phyloP scores from a whole-genome alignment of 2,888 invertebrate species.

The Agonum fuliginosum region DNA sequence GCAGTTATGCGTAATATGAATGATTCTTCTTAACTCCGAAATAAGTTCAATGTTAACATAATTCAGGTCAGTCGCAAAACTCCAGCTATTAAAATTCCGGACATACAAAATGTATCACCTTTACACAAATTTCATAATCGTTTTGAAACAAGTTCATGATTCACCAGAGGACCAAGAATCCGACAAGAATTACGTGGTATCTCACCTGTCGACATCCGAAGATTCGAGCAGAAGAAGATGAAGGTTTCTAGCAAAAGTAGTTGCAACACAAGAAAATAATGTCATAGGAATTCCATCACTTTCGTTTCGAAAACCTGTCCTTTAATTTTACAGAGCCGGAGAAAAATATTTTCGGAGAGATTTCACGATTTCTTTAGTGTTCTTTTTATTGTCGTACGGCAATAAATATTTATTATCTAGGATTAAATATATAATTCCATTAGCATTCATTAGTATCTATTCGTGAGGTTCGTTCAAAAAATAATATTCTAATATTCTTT shows the following conservation, averaged over 20 bases:
- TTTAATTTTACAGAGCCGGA: not conserved
- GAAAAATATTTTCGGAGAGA: not conserved
- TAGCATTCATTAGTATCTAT: too few relatives aligned
- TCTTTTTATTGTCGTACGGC: too few relatives aligned
- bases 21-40: too few relatives aligned
- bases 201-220: not conserved
- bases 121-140: slow-evolving; percentile 32
- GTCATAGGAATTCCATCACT: slow-evolving; percentile 51
- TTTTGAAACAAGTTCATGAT: slow-evolving; percentile 38
- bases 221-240: not conserved
- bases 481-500: too few relatives aligned
- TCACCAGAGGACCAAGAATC: not conserved
- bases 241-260: slow-evolving; percentile 48
- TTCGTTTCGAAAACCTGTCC: slow-evolving; percentile 22
- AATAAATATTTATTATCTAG: not conserved
- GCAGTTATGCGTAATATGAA: too few relatives aligned
- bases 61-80: slow-evolving; percentile 10
- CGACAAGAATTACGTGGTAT: not conserved
- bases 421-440: too few relatives aligned
- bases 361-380: too few relatives aligned
- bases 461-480: too few relatives aligned
- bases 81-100: slow-evolving; percentile 9
- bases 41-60: slow-evolving; percentile 1
- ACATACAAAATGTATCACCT: slow-evolving; percentile 32
- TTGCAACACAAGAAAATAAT: slow-evolving; percentile 51